A percentile compares a stretch with the other conserved stretches of the same genome.
phyloP scores from a whole-genome alignment of 2,888 invertebrate genomes.

The Athripsodes cinereus region DNA sequence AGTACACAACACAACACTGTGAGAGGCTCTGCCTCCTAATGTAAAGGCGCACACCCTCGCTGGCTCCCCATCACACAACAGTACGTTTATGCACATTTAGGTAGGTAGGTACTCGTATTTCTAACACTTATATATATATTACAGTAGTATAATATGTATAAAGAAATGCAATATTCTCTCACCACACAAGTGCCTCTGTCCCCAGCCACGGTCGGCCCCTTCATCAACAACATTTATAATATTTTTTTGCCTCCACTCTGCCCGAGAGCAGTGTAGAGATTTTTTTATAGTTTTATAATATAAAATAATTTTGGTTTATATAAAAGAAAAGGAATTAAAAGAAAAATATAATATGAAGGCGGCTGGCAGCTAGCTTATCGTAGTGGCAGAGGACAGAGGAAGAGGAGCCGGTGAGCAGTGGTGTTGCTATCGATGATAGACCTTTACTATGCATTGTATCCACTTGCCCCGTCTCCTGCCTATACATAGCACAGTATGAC shows the following conservation, averaged over 20 bases:
- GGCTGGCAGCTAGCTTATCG: too few species aligned
- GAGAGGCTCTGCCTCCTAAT: too few species aligned
- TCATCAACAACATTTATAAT: neutral
- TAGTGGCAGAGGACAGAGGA: slow-evolving; percentile 4
- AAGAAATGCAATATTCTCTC: slow-evolving; percentile 17
- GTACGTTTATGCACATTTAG: neutral
- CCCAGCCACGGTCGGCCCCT: neutral
- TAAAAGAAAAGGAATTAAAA: slow-evolving; percentile 5
- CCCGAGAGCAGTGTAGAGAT: slow-evolving; percentile 9
- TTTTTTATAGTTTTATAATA: slow-evolving; percentile 18
- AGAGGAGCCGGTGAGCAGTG: neutral
- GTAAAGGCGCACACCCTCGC: too few species aligned
- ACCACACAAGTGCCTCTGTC: neutral
- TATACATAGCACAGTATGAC: neutral
- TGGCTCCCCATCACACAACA: neutral
- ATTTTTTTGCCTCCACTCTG: slow-evolving; percentile 16
- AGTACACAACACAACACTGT: too few species aligned
- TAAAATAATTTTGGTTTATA: slow-evolving; percentile 13
- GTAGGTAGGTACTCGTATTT: neutral
- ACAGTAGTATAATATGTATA: neutral
- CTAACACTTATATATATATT: neutral
- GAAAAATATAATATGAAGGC: neutral
- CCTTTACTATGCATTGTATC: neutral
- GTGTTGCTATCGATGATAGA: neutral
- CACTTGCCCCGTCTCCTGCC: neutral